Evolutionary conservation across 2,113 vertebrate genomes (phyloP).

Genomic region (Rhabdomys dilectus): DNA sequence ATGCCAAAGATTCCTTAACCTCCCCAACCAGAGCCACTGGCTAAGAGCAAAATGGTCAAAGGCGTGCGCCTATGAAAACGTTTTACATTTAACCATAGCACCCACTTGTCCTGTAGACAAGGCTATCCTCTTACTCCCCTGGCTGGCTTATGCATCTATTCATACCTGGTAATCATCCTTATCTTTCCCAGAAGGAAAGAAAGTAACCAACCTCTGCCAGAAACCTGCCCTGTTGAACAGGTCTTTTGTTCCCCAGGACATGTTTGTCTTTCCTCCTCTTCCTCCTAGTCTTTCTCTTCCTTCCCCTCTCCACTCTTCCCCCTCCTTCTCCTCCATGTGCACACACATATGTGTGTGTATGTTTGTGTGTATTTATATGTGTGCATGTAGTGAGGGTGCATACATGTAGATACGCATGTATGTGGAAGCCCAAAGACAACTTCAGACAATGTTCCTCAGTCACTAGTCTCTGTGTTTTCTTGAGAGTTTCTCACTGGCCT

Average conservation of each 20-base stretch:
- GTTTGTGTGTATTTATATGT: neutral
- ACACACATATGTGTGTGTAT: neutral
- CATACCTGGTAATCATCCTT: neutral
- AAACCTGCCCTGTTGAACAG: no score
- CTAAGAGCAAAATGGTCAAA: neutral
- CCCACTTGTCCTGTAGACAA: neutral
- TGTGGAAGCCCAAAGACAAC: neutral
- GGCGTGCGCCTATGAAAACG: no score
- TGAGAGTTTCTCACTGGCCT: neutral
- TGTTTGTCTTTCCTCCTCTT: neutral
- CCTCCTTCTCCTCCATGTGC: neutral
- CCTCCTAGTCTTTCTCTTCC: neutral
- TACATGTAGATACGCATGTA: no score
- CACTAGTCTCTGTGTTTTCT: neutral
- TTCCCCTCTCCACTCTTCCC: neutral
- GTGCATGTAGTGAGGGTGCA: neutral
- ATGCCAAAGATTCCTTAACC: neutral
- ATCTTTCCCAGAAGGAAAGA: neutral
- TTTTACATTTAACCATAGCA: no score
- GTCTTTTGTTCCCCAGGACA: neutral
- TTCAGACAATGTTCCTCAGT: neutral
- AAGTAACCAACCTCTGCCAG: neutral
- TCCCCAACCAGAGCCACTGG: neutral
- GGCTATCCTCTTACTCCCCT: neutral
- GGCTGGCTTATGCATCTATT: fast-evolving